phyloP scores from a whole-genome alignment of 2,113 vertebrate genomes.

The Antidorcas marsupialis region DNA sequence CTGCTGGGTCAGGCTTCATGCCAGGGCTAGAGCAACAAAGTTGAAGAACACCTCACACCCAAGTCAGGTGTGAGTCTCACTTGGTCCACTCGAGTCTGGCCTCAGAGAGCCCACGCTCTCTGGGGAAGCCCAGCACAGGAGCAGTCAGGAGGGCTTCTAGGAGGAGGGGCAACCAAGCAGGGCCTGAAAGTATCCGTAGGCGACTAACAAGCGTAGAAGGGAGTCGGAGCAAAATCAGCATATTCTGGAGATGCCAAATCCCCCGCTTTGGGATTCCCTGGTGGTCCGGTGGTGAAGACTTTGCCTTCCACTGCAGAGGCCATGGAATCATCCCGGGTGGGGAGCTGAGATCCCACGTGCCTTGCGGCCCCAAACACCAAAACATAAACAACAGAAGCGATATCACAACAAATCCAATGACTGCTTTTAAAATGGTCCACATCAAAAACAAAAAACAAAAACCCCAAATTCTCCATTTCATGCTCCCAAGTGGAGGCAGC shows the following conservation, averaged over 20 bases:
- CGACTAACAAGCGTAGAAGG: not conserved
- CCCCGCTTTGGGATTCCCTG: not conserved
- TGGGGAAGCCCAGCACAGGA: not conserved
- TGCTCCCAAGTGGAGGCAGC: not conserved
- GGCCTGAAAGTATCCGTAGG: not conserved
- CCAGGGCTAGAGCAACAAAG: not conserved
- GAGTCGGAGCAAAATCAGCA: not conserved
- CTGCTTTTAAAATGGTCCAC: not conserved
- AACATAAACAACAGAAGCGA: not conserved
- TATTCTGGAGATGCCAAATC: not conserved
- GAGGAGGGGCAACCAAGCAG: not conserved
- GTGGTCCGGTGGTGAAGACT: not conserved
- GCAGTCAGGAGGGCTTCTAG: not conserved
- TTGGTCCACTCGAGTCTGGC: rapidly evolving
- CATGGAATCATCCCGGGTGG: not conserved
- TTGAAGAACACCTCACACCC: not conserved
- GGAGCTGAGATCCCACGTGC: not conserved
- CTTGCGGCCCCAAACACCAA: not conserved
- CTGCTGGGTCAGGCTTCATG: not conserved
- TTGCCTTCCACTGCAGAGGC: not conserved
- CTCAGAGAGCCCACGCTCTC: not conserved
- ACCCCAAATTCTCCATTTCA: not conserved
- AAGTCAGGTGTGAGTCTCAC: not conserved
- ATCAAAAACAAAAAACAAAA: not conserved
- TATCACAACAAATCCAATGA: not conserved